phyloP scores from a whole-genome alignment of 1,140 invertebrate species.

The Nixonia krombeini region DNA sequence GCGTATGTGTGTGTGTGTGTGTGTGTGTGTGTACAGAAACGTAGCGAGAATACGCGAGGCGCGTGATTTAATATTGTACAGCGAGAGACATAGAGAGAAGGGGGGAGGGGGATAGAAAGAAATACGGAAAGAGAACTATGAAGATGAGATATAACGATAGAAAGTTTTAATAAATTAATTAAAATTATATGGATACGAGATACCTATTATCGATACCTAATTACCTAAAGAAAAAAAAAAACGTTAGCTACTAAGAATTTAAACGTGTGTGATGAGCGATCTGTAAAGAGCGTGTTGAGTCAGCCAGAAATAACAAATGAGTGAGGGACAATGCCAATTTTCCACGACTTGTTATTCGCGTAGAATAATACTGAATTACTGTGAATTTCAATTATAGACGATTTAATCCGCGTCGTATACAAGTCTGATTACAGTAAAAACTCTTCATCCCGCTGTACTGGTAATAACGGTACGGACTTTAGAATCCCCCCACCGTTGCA shows the following conservation, averaged over 20 bases:
- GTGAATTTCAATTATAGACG: too few relatives aligned
- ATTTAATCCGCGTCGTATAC: too few relatives aligned
- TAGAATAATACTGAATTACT: too few relatives aligned
- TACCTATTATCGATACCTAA: conserved; percentile 37
- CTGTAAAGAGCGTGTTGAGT: not conserved
- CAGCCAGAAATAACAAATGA: not conserved
- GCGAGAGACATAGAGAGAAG: conserved; percentile 27
- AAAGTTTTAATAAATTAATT: conserved; percentile 64
- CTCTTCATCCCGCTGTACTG: too few relatives aligned
- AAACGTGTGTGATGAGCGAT: not conserved
- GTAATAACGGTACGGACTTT: too few relatives aligned
- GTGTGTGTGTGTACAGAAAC: not conserved
- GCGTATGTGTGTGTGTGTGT: too few relatives aligned
- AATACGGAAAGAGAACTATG: too few relatives aligned
- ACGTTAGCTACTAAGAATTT: conserved; percentile 17
- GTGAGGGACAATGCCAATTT: too few relatives aligned
- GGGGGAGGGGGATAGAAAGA: too few relatives aligned
- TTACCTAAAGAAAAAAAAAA: not conserved
- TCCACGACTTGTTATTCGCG: too few relatives aligned
- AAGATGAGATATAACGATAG: conserved; percentile 53
- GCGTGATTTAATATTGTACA: conserved; percentile 38
- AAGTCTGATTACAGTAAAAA: too few relatives aligned
- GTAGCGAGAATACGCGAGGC: conserved; percentile 11
- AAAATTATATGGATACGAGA: conserved; percentile 48
- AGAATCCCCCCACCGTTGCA: too few relatives aligned